Conservation (phyloP, 1,140 invertebrate species). For the Cyclargus thomasi region DNA sequence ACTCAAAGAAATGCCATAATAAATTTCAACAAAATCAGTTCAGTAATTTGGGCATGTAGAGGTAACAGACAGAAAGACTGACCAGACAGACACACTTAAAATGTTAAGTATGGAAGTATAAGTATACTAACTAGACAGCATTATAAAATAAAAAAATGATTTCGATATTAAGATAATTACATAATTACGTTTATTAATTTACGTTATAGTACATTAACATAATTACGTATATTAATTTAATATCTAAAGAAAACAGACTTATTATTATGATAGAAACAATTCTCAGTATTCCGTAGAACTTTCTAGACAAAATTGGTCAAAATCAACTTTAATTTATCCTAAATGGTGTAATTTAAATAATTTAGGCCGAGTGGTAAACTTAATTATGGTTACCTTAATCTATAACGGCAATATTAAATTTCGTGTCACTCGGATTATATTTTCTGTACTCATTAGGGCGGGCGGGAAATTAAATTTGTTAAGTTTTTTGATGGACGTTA, state of each 20-base stretch:
- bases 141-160: no score
- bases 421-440: background rate
- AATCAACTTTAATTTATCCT: slow-evolving; percentile 16
- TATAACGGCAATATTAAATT: slow-evolving; percentile 3
- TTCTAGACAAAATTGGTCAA: slow-evolving; percentile 5
- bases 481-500: slow-evolving; percentile 25
- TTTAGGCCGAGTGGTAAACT: background rate
- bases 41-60: no score
- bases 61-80: no score
- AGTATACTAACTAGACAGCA: no score
- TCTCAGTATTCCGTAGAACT: background rate
- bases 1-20: no score
- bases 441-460: slow-evolving; percentile 1
- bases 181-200: no score
- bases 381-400: slow-evolving; percentile 5
- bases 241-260: background rate
- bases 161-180: no score
- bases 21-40: no score
- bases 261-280: background rate
- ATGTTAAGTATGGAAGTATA: no score
- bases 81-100: no score
- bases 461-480: slow-evolving; percentile 22
- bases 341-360: background rate
- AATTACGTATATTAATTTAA: no score
- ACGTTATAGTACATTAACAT: no score